Evolutionary conservation across 1,140 invertebrate genomes (phyloP), one percentile per base, ranked within the genome.

Genomic region (Odontomachus brunneus): DNA sequence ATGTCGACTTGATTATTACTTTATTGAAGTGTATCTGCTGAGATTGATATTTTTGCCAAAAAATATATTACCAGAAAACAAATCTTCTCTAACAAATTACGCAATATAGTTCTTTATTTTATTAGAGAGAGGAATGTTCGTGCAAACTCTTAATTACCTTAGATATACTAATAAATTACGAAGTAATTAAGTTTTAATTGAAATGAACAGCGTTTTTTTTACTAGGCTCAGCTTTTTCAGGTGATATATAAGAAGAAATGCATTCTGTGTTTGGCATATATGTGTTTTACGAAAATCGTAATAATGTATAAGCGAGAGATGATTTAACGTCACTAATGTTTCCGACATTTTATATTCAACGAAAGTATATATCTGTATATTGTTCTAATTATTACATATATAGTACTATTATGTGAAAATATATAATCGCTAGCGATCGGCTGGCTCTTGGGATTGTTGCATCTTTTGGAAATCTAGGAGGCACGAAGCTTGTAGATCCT

Each of bases 401-500:
- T 44, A 44, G 38, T 63, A 38, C 5, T 15, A 63, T 24, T 38
- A 76, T 67, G 12, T 55, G 14, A 19, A 9, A 67, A 55, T 17
- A n/a, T n/a, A 38, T 48, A 76, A 53, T 65, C 38, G 62, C 62
- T 57, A 51, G 49, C 33, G n/a, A 67, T 69, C 33, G 12, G 29
- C 29, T 38, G 22, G 63, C 12, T 78, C 19, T 67, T 78, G 75
- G 17, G 44, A 78, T 65, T 63, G 14, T 76, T 38, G 19, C 69
- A 53, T 67, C 22, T 78, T 78, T 78, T 67, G 17, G 63, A 78
- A 65, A 78, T 67, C 63, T 78, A 78, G 49, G 63, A 78, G 63
- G 22, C 75, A 67, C 9, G 74, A 67, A 67, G 63, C 62, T 78
- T 67, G 51, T 78, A 67, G 17, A 66, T 67, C 63, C 51, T 67